Conservation (phyloP, 2,888 invertebrate genomes). For the Stegana nigrithorax region DNA sequence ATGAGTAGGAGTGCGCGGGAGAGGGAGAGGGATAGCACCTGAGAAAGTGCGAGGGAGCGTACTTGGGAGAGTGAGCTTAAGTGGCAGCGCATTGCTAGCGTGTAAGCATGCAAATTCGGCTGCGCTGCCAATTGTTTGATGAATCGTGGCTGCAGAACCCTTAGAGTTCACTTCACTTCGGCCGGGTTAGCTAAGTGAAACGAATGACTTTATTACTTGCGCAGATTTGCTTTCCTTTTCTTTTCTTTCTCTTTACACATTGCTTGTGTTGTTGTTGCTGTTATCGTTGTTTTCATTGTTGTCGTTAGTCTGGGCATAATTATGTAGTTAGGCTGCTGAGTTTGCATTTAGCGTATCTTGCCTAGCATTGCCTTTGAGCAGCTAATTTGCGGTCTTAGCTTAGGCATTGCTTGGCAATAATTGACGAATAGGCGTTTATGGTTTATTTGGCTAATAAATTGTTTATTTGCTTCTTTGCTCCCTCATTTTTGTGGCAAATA, state of each 20-base stretch:
- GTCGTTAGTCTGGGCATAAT: not conserved
- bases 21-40: slow-evolving; percentile 9
- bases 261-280: not conserved
- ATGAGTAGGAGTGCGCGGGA: not conserved
- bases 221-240: not conserved
- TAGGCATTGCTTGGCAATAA: no score
- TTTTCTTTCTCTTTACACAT: not conserved
- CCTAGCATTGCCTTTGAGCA: no score
- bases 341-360: not conserved
- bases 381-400: no score
- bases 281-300: not conserved
- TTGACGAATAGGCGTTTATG: no score
- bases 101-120: slow-evolving; percentile 51
- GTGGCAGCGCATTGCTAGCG: no score
- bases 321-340: no score
- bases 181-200: slow-evolving; percentile 45
- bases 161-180: slow-evolving; percentile 53
- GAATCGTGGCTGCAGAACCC: slow-evolving; percentile 48
- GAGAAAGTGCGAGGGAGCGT: slow-evolving; percentile 12
- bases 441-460: no score
- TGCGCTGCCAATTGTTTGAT: slow-evolving; percentile 55
- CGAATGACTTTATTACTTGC: slow-evolving; percentile 50
- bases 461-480: no score
- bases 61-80: no score
- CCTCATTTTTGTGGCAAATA: no score